phyloP scores from a whole-genome alignment of 2,113 vertebrate species.

The Heptranchias perlo region DNA sequence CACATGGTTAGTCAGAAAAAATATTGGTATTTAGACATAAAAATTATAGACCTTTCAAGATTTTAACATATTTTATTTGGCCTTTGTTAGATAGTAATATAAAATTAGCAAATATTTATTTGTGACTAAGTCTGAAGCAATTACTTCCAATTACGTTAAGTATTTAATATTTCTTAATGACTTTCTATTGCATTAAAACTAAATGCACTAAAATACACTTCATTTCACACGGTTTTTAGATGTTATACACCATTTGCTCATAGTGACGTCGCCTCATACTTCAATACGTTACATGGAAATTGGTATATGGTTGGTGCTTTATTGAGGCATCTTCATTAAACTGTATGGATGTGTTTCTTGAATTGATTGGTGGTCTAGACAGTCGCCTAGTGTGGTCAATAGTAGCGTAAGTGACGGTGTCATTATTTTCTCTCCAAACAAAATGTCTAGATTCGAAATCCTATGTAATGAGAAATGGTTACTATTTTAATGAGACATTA shows the following conservation, averaged over 20 bases:
- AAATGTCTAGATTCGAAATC: background rate
- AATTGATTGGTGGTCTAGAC: background rate
- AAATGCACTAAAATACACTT: background rate
- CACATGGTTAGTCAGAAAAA: background rate
- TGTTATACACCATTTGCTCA: background rate
- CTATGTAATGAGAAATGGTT: background rate
- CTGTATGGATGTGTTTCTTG: background rate
- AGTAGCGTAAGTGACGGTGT: conserved; percentile 19
- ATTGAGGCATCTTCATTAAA: background rate
- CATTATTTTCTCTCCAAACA: conserved; percentile 3
- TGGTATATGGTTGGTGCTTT: background rate
- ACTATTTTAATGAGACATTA: background rate
- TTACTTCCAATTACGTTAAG: background rate
- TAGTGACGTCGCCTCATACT: background rate
- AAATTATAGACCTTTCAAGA: too few relatives aligned
- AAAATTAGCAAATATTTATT: background rate
- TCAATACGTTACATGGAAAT: conserved; percentile 3
- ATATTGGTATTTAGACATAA: background rate
- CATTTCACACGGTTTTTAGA: background rate
- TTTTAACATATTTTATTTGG: background rate
- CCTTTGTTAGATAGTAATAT: background rate
- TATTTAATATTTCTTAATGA: background rate
- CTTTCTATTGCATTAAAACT: background rate
- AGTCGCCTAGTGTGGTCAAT: conserved; percentile 26
- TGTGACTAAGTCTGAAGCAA: background rate